Percentiles rank a stretch among this genome's conserved stretches.
These are phyloP conservation scores for Orchesellides sinensis DNA, from an alignment of 2,888 invertebrate genomes.

Conservation along the genomic window DNA sequence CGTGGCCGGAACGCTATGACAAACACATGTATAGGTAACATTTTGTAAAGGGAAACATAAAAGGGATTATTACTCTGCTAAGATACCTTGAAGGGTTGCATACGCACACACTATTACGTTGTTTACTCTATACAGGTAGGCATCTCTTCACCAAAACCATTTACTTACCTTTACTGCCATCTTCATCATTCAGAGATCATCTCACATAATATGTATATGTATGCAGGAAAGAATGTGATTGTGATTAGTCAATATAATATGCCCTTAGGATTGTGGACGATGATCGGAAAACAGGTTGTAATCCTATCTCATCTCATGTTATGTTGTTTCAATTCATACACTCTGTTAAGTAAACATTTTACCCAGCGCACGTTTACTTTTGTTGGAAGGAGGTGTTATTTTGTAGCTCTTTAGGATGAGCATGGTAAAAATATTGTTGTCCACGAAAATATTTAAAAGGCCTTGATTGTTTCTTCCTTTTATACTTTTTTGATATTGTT, in stretches of 20 bases:
- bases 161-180: conserved; percentile 5
- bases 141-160: conserved; percentile 20
- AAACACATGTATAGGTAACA: no score
- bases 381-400: conserved; percentile 39
- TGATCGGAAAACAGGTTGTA: conserved; percentile 65
- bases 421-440: conserved; percentile 29
- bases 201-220: conserved; percentile 20
- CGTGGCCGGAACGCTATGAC: no score
- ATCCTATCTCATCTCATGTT: conserved; percentile 28
- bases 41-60: no score
- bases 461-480: conserved; percentile 15
- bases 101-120: no score
- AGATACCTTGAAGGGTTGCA: no score
- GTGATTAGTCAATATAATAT: background rate
- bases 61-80: no score
- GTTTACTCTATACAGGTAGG: no score
- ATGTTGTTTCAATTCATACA: no score
- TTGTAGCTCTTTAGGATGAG: no score
- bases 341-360: conserved; percentile 65
- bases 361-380: no score
- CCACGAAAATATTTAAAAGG: conserved; percentile 14
- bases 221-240: conserved; percentile 16
- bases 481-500: no score
- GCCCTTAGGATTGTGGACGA: conserved; percentile 52
- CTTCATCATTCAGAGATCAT: conserved; percentile 12